Base-by-base conservation (phyloP, 1,140 invertebrate species). In the Listronotus oregonensis region DNA sequence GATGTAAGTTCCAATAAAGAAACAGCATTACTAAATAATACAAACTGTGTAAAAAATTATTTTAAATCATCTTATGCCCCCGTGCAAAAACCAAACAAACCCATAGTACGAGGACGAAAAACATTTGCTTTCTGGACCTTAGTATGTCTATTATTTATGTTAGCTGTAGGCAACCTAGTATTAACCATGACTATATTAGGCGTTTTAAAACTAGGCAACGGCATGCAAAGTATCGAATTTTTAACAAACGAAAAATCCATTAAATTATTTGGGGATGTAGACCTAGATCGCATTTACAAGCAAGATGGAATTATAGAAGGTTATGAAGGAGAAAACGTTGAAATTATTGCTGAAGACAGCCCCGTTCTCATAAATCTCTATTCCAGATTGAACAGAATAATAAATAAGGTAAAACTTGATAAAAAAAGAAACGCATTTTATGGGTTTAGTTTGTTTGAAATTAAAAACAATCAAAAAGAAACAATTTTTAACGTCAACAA, bases 141-240 rank as follows among this genome's bases (percentile, higher is more conserved):
- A n/a, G 83, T 93, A 0, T 80, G 82, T 27, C 76, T 92, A 4
- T 76, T 94, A 4, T 84, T 91, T 66, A 72, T 89, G 6, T 73
- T 93, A 4, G 90, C 89, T 3, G 78, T 91, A 18, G 86, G 87
- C 0, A 93, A 94, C 80, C 80, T 92, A 42, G 77, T 90, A 17
- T 80, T 93, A 14, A 92, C 89, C 0, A 81, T 90, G 42, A 86
- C 86, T 2, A 88, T 90, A 46, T 80, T 92, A 43, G 87, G 86
- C 9, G 89, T 93, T 7, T 78, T 93, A 49, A 76, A 87, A 52
- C 79, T 93, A 56, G 89, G 90, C 0, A 85, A 87, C 73, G 86
- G 91, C 42, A 90, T 97, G 85, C 88, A 94, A 75, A 90, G 89
- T 60, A 85, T 96, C 71, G 93, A 97, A 79, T 83, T 95, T 59